These are phyloP conservation scores for Archaeoteleia sp. DNA, from an alignment of 2,888 invertebrate genomes.

Conservation along the genomic window DNA sequence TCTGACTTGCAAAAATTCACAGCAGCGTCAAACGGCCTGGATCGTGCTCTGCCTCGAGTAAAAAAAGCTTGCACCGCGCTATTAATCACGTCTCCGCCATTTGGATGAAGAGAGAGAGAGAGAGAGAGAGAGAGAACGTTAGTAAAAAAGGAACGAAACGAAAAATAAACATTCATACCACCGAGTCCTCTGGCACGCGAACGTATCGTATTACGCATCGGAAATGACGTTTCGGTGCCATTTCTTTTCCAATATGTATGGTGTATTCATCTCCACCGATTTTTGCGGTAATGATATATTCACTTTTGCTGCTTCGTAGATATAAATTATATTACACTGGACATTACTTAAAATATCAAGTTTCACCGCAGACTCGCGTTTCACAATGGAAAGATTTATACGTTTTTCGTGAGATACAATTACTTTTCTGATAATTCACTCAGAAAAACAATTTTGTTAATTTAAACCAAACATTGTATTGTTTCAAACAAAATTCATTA, in stretches of 20 bases:
- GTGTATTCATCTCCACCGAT: conserved; percentile 11
- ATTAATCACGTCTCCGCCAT: conserved; percentile 31
- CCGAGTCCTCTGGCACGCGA: conserved; percentile 18
- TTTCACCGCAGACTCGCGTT: too few species aligned
- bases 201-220: conserved; percentile 12
- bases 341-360: too few species aligned
- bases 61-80: conserved; percentile 34
- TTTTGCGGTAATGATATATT: conserved; percentile 12
- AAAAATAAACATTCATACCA: conserved; percentile 7
- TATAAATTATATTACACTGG: too few species aligned
- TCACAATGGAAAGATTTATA: too few species aligned
- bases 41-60: conserved; percentile 12
- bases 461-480: too few species aligned
- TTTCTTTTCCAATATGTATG: conserved; percentile 12
- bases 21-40: conserved; percentile 19
- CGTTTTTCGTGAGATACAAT: too few species aligned
- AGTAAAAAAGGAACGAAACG: conserved; percentile 9
- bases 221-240: conserved; percentile 16
- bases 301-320: neutral
- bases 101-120: conserved; percentile 15
- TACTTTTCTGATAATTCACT: too few species aligned
- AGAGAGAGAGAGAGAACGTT: neutral
- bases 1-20: conserved; percentile 14
- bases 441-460: too few species aligned
- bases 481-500: too few species aligned